phyloP scores from a whole-genome alignment of 2,797 vertebrate species.

The Dendrocincla tyrannina region DNA sequence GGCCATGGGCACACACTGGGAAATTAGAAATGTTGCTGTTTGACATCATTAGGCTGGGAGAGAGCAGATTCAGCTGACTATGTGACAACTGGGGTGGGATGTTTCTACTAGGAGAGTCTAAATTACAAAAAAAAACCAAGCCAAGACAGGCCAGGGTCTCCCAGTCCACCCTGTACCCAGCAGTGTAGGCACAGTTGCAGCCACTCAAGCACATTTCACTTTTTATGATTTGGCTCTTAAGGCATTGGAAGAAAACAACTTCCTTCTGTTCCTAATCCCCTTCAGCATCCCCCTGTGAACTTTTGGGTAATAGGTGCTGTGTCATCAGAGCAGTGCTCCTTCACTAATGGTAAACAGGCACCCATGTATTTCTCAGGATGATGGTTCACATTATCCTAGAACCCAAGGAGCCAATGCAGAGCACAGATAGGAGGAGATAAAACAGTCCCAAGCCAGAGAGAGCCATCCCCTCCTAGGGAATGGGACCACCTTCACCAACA shows the following conservation, averaged over 20 bases:
- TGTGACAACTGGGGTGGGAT: neutral
- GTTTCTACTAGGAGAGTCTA: neutral
- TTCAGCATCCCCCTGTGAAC: neutral
- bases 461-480: accelerated
- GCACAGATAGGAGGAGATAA: neutral
- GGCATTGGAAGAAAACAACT: neutral
- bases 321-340: neutral
- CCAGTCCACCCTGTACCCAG: accelerated
- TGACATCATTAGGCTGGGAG: neutral
- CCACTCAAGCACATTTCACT: neutral
- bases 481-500: neutral
- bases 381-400: neutral
- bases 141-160: neutral
- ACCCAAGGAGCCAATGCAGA: neutral
- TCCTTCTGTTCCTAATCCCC: neutral
- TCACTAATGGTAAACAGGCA: neutral
- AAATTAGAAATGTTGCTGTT: accelerated
- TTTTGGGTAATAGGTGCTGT: constrained; percentile 27
- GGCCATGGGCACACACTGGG: accelerated
- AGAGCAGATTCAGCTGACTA: neutral
- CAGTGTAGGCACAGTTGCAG: neutral
- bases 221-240: neutral
- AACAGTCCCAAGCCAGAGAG: neutral
- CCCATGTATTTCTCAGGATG: neutral
- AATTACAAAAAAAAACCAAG: accelerated